A percentile compares a stretch with the other conserved stretches of the same genome.
Conservation (phyloP, 2,888 invertebrate genomes). For the Epinotia ramella region DNA sequence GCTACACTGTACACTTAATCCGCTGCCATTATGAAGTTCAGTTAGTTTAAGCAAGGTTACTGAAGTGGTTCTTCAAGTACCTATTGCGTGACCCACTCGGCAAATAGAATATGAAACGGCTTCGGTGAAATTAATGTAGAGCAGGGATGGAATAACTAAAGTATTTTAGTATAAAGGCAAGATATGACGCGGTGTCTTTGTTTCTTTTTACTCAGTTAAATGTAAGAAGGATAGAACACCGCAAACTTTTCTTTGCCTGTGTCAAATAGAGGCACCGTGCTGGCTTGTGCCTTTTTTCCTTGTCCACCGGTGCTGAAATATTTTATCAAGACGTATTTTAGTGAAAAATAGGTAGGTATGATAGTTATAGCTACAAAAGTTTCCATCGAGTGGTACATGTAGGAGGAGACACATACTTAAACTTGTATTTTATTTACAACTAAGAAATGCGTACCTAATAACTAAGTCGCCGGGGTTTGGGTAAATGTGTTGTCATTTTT, state of each 20-base stretch:
- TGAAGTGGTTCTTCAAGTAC: conserved; percentile 14
- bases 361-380: neutral
- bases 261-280: neutral
- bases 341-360: neutral
- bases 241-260: conserved; percentile 7
- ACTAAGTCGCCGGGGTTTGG: no score
- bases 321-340: neutral
- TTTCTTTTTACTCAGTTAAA: neutral
- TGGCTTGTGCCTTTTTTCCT: neutral
- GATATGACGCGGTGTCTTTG: neutral
- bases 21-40: conserved; percentile 11
- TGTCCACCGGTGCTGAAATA: neutral
- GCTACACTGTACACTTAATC: neutral
- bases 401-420: no score
- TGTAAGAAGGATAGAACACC: neutral
- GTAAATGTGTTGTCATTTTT: no score
- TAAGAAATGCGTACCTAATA: no score
- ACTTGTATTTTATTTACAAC: no score
- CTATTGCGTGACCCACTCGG: conserved; percentile 39
- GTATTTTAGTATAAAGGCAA: neutral
- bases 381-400: no score
- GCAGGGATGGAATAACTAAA: conserved; percentile 22
- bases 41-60: conserved; percentile 39
- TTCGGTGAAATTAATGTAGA: conserved; percentile 15
- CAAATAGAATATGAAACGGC: conserved; percentile 38